Percentiles rank a stretch among this genome's conserved stretches.
Conservation (phyloP, 2,797 vertebrate genomes). For the Phalanger gymnotis region DNA sequence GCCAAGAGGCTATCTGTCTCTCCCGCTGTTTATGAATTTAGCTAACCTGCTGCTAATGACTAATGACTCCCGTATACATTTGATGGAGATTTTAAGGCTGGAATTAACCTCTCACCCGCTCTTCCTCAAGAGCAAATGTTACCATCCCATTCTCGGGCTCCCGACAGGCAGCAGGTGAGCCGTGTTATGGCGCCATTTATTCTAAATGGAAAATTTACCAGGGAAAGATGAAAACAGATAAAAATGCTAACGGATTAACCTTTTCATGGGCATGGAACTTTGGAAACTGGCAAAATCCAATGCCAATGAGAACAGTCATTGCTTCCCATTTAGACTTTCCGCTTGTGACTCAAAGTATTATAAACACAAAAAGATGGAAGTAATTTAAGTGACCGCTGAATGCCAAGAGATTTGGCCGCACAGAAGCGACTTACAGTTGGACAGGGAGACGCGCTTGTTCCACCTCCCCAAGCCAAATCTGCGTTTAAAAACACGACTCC, state of each 20-base stretch:
- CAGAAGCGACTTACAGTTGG: background rate
- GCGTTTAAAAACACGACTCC: background rate
- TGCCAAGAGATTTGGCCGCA: conserved; percentile 20
- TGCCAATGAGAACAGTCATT: background rate
- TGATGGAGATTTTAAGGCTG: background rate
- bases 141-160: background rate
- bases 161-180: background rate
- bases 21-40: conserved; percentile 8
- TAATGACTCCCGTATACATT: background rate
- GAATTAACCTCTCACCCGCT: conserved; percentile 28
- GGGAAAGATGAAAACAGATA: conserved; percentile 25
- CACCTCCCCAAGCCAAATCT: background rate
- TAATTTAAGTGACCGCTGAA: conserved; percentile 14
- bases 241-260: background rate
- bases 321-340: background rate
- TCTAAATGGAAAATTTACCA: background rate
- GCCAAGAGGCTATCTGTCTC: background rate
- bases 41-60: background rate
- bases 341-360: background rate
- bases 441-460: background rate
- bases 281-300: background rate
- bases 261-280: fast-evolving
- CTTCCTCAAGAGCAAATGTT: background rate
- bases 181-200: background rate
- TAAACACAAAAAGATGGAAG: background rate